Base-by-base conservation (phyloP, 2,797 vertebrate genomes). In the Delichon dasypus region DNA sequence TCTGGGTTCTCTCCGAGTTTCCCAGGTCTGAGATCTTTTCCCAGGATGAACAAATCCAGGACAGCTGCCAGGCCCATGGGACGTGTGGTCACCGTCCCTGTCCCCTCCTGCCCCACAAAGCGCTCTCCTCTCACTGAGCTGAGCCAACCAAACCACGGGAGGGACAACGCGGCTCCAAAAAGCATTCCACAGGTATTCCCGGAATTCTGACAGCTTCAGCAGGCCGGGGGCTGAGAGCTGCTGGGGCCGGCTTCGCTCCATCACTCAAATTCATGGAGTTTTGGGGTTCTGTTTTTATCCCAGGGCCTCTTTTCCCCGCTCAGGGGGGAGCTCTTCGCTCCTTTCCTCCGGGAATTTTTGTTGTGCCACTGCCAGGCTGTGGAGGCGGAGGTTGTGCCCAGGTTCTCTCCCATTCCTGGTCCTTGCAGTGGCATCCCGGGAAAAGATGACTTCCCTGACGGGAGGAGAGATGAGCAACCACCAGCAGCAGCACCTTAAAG, bases 51-150 rank as follows among this genome's bases (percentile, higher is more conserved):
- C 36, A 67, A 61, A 61, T 25, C 45, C 27, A 51, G 36, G 64
- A 30, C 0, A 1, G 10, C 27, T 27, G 40, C 26, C 70, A 77
- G 71, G 10, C 32, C 51, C 0, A 0, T 45, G 58, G 36, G 13
- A 38, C 13, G 5, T 5, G 8, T 0, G 5, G 40, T 19, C 23
- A 4, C 3, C 1, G 1, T 67, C 45, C 4, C 2, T 6, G 70
- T 32, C 23, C 27, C 11, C 18, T 47, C 18, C 14, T 77, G 3
- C 1, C 55, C 34, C 40, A 4, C 26, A 25, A 9, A 78, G 18
- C 34, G 27, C 13, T 85, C 44, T 34, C 61, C 51, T 64, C 54
- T 25, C 1, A 0, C 72, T 20, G 22, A 86, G 48, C 51, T 44
- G 7, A 7, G 7, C 34, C 75, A 60, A 45, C 23, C 83, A 78